These are phyloP conservation scores for Mormyrops boulengeri DNA, from an alignment of 2,797 vertebrate species.

Conservation along the genomic window DNA sequence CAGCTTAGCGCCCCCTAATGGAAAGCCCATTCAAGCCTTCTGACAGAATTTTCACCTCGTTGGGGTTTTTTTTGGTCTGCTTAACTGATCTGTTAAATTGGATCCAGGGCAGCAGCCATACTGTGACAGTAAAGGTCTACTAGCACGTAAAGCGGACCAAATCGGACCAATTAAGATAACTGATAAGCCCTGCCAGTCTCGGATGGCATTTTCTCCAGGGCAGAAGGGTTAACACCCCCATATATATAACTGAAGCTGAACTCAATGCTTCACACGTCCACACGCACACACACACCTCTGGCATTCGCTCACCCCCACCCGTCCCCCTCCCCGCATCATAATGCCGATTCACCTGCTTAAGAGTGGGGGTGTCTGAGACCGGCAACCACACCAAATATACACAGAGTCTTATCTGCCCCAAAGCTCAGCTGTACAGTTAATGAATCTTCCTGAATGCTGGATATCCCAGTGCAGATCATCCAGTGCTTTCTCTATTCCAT, in stretches of 20 bases:
- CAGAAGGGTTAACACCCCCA: not conserved
- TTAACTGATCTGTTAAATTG: not conserved
- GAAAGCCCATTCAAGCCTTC: not conserved
- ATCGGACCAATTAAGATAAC: not conserved
- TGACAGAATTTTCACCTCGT: not conserved
- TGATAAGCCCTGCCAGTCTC: not conserved
- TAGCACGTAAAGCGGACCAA: not conserved
- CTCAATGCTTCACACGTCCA: not conserved
- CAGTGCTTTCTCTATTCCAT: not conserved
- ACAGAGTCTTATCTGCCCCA: no score
- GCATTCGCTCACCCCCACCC: not conserved
- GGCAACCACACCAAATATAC: not conserved
- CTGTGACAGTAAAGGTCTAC: not conserved
- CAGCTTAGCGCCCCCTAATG: not conserved
- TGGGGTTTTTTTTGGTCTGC: not conserved
- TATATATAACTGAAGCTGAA: not conserved
- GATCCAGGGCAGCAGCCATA: not conserved
- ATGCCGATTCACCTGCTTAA: not conserved
- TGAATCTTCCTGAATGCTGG: not conserved
- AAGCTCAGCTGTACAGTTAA: not conserved
- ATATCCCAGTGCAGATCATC: not conserved
- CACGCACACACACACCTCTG: not conserved
- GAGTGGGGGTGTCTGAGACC: not conserved
- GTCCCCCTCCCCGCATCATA: not conserved
- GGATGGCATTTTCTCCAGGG: not conserved